phyloP scores from a whole-genome alignment of 2,888 invertebrate genomes.

The Coelinius sp. region DNA sequence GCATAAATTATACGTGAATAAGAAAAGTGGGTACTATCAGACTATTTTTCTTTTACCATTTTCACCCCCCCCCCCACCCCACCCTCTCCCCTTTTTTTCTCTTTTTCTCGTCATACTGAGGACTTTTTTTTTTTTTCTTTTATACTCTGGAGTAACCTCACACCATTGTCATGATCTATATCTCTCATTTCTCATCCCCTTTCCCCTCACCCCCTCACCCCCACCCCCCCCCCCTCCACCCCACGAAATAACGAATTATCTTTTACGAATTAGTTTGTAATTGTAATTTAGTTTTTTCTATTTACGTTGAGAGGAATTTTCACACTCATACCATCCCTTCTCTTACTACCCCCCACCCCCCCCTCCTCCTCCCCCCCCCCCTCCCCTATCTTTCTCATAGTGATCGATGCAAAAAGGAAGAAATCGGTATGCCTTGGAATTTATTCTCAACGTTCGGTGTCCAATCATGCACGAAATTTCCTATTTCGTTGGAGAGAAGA shows the following conservation, averaged over 20 bases:
- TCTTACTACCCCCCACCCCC: too few relatives aligned
- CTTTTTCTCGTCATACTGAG: conserved; percentile 36
- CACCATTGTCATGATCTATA: too few relatives aligned
- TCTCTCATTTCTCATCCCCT: conserved; percentile 1
- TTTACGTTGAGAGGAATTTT: conserved; percentile 47
- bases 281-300: conserved; percentile 59
- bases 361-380: too few relatives aligned
- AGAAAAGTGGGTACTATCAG: conserved; percentile 33
- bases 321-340: conserved; percentile 34
- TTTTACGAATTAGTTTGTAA: conserved; percentile 56
- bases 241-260: conserved; percentile 23
- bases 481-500: conserved; percentile 16
- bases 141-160: too few relatives aligned
- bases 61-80: conserved; percentile 24
- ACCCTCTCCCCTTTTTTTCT: conserved; percentile 33
- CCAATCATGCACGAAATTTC: conserved; percentile 39
- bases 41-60: conserved; percentile 18
- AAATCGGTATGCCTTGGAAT: conserved; percentile 28
- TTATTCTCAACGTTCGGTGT: conserved; percentile 34
- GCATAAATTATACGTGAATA: conserved; percentile 60
- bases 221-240: conserved; percentile 31
- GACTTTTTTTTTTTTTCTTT: neutral
- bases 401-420: conserved; percentile 18
- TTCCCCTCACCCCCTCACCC: conserved; percentile 20
- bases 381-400: neutral